These are phyloP conservation scores for Lathamus discolor DNA, from an alignment of 2,113 vertebrate genomes.

Conservation along the genomic window DNA sequence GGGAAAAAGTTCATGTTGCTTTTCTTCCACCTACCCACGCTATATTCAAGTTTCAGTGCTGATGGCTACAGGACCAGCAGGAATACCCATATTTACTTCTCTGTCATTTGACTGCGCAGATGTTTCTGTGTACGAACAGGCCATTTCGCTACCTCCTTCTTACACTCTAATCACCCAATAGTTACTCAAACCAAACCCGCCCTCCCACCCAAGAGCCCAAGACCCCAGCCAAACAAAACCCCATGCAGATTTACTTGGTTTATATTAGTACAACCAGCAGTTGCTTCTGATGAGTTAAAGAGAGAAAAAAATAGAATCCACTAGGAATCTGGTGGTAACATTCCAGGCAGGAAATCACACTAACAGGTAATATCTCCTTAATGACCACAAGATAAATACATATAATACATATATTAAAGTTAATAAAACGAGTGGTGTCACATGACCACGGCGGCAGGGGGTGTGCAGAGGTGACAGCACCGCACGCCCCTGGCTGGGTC, in stretches of 20 bases:
- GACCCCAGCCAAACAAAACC: not conserved
- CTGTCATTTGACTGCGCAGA: not conserved
- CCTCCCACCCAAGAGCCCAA: fast-evolving
- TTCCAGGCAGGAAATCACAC: not conserved
- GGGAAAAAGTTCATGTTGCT: not conserved
- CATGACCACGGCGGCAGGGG: fast-evolving
- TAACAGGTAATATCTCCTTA: not conserved
- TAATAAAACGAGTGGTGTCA: not conserved
- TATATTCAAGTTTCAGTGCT: not conserved
- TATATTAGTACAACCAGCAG: not conserved
- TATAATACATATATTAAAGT: not conserved
- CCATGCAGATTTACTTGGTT: not conserved
- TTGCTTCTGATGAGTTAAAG: not conserved
- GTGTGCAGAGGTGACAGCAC: fast-evolving
- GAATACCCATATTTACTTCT: not conserved
- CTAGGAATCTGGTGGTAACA: not conserved
- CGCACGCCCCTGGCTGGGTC: fast-evolving
- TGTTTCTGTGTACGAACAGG: not conserved
- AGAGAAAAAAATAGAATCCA: not conserved
- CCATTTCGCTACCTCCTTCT: not conserved
- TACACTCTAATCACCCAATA: not conserved
- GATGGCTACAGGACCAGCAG: not conserved
- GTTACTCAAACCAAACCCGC: not conserved
- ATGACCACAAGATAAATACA: not conserved
- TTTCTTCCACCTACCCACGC: not conserved